Evolutionary conservation across 1,140 invertebrate species (phyloP), one percentile per base, ranked within the genome.

Genomic region (Bombus huntii): DNA sequence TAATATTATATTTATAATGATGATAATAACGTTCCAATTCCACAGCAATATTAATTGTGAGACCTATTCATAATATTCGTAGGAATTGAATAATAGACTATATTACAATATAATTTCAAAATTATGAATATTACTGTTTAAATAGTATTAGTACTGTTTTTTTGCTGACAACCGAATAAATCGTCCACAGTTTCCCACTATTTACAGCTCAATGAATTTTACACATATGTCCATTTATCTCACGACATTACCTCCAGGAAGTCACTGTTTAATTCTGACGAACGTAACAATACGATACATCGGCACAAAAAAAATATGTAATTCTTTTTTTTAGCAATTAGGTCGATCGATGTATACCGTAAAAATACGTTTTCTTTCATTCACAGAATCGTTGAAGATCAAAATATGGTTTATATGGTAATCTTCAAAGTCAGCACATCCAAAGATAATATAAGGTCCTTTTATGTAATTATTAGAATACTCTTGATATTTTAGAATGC

Each of bases 1-100:
- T 71, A 57, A 59, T 76, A 59, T 34, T 79, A 65, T 72, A 44
- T 42, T 81, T 85, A 79, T 86, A 77, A 87, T 77, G 68, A 87
- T 77, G 66, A 83, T 87, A 84, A 78, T 72, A 76, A 87, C 44
- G 81, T 84, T 77, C 80, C 81, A 86, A 78, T 87, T 87, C 74
- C 84, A 74, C 84, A 81, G 84, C 79, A 81, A 81, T 80, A 85
- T 85, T 85, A 75, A 59, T 85, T 74, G 25, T 42, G 79, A 81
- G 70, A 81, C 62, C 71, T 85, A 85, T 85, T 80, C 8, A 13
- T 81, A 73, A 57, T 85, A 85, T 85, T 73, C 37, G 25, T 81
- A 81, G 71, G 78, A 73, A 85, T 68, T 71, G 70, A 70, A 81
- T 74, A 74, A 73, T 85, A 75, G 71, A 68, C 84, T 85, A 85